Conservation (phyloP, 1,140 invertebrate species). For the Batillaria attramentaria region DNA sequence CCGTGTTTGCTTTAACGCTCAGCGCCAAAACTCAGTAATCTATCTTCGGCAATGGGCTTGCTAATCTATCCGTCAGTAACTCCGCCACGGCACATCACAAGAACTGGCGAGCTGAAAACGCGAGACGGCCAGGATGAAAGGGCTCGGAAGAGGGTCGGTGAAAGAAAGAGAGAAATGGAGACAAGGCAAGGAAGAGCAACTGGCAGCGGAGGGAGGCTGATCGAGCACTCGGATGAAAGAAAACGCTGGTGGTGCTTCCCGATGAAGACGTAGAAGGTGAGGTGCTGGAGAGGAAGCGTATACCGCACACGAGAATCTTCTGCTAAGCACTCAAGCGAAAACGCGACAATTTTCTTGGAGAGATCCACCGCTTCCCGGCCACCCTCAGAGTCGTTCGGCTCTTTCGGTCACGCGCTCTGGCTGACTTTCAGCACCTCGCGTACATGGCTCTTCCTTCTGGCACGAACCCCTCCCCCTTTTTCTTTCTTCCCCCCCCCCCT, state of each 20-base stretch:
- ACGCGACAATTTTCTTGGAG: not conserved
- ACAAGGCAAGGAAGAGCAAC: not conserved
- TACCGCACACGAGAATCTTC: not conserved
- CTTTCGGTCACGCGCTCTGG: not conserved
- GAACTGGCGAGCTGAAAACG: constrained; percentile 21
- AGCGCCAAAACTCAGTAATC: constrained; percentile 20
- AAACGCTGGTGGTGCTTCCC: not conserved
- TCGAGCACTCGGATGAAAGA: not conserved
- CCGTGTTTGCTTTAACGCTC: constrained; percentile 16
- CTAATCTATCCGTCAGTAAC: constrained; percentile 25
- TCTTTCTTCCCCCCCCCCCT: not conserved
- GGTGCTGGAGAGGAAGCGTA: not conserved
- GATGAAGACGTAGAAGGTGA: not conserved
- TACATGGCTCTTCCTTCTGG: too few relatives aligned
- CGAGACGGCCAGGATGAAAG: constrained; percentile 17
- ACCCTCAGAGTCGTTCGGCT: constrained; percentile 1
- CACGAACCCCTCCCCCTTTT: too few relatives aligned
- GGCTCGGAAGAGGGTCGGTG: not conserved
- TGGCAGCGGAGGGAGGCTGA: not conserved
- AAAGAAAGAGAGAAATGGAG: not conserved
- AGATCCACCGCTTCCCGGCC: not conserved
- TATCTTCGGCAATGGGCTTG: constrained; percentile 24
- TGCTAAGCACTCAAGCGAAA: not conserved
- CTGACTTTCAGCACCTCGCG: not conserved
- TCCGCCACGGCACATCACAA: constrained; percentile 12